Percentiles rank a stretch among this genome's conserved stretches.
Evolutionary conservation across 2,113 vertebrate genomes (phyloP).

Genomic region (Embiotoca jacksoni): DNA sequence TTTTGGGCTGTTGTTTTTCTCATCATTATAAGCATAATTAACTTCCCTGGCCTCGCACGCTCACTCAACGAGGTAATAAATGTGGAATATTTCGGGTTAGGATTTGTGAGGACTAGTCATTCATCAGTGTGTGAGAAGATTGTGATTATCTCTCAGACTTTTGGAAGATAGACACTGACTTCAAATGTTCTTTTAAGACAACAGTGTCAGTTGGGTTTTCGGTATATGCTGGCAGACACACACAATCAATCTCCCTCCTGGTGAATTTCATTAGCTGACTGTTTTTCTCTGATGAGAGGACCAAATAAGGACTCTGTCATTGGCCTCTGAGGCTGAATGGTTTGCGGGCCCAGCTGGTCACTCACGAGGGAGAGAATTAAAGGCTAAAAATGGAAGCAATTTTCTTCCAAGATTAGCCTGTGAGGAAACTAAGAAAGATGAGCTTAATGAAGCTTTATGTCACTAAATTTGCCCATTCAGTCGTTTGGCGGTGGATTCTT

Average conservation of each 20-base stretch:
- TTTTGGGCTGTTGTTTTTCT: conserved; percentile 16
- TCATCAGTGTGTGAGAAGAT: conserved; percentile 27
- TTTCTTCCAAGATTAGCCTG: conserved; percentile 77
- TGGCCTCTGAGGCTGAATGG: conserved; percentile 49
- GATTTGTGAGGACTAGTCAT: conserved; percentile 27
- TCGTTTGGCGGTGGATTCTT: conserved; percentile 11
- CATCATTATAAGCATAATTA: conserved; percentile 51
- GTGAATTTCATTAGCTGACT: conserved; percentile 44
- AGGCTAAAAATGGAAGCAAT: conserved; percentile 79
- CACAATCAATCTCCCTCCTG: conserved; percentile 19
- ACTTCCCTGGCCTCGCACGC: conserved; percentile 27
- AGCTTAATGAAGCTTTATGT: conserved; percentile 67
- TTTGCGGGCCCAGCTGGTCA: conserved; percentile 70
- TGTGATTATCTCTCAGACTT: conserved; percentile 45
- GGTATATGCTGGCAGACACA: neutral
- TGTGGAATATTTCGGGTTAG: neutral
- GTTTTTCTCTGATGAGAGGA: conserved; percentile 51
- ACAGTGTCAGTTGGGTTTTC: neutral
- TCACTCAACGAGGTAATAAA: conserved; percentile 16
- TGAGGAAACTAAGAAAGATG: conserved; percentile 66
- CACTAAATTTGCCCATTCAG: conserved; percentile 48
- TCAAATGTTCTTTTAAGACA: conserved; percentile 25
- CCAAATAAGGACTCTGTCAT: conserved; percentile 54
- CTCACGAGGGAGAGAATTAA: conserved; percentile 75
- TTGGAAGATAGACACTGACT: conserved; percentile 35